A percentile compares a stretch with the other conserved stretches of the same genome.
phyloP scores from a whole-genome alignment of 2,888 invertebrate species.

The Abrostola triplasia region DNA sequence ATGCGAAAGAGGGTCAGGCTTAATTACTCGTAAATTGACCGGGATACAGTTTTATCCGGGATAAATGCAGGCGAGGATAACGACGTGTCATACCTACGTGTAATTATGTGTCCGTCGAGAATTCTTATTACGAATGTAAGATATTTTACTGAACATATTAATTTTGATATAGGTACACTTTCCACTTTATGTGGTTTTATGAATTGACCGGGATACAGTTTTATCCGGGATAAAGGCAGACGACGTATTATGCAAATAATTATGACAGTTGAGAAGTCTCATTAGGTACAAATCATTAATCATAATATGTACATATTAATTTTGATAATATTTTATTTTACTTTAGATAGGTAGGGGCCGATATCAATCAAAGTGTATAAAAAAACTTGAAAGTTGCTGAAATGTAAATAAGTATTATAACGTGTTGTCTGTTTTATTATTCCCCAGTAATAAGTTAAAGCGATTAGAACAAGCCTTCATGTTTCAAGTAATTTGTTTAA shows the following conservation, averaged over 20 bases:
- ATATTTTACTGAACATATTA: not conserved
- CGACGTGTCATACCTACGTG: constrained; percentile 72
- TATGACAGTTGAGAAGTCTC: constrained; percentile 42
- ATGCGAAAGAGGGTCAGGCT: constrained; percentile 85
- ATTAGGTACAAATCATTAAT: constrained; percentile 5
- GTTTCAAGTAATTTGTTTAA: constrained; percentile 3
- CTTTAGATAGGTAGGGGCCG: too few relatives aligned
- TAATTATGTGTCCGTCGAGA: constrained; percentile 57
- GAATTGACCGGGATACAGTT: constrained; percentile 85
- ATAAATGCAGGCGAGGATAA: constrained; percentile 77
- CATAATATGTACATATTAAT: too few relatives aligned
- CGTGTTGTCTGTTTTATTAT: too few relatives aligned
- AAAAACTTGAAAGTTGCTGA: too few relatives aligned
- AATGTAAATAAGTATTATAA: not conserved
- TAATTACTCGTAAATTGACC: constrained; percentile 88
- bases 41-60: constrained; percentile 80
- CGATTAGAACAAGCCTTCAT: constrained; percentile 1
- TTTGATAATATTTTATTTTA: too few relatives aligned
- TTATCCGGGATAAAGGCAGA: constrained; percentile 80
- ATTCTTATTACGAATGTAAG: constrained; percentile 14
- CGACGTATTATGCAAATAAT: constrained; percentile 72
- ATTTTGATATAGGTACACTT: too few relatives aligned
- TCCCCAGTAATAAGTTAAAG: constrained; percentile 1
- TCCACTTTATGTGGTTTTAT: constrained; percentile 45
- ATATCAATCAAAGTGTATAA: too few relatives aligned